phyloP scores from a whole-genome alignment of 2,888 invertebrate species.

The Sinelater perroti region DNA sequence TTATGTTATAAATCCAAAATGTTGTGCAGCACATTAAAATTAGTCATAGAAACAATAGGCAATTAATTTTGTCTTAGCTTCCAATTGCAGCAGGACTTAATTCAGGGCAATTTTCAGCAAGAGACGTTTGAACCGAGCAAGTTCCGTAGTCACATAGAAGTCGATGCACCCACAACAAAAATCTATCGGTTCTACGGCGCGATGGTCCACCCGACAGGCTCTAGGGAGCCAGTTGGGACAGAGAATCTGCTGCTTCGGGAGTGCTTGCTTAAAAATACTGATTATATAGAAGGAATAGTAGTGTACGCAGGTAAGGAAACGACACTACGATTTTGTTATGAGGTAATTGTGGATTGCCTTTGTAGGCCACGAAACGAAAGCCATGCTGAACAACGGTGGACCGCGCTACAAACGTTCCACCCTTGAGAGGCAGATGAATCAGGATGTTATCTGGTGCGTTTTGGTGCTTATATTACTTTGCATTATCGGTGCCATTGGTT shows the following conservation, averaged over 20 bases:
- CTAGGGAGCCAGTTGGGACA: constrained; percentile 82
- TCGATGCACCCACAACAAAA: constrained; percentile 94
- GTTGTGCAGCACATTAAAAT: no score
- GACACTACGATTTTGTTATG: not conserved
- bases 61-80: no score
- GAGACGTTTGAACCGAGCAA: constrained; percentile 79
- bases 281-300: constrained; percentile 95
- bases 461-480: constrained; percentile 89
- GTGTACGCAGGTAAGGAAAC: constrained; percentile 81
- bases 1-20: no score
- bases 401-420: constrained; percentile 93
- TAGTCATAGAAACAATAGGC: no score
- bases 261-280: constrained; percentile 95
- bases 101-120: constrained; percentile 63
- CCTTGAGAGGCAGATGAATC: constrained; percentile 93
- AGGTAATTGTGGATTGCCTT: not conserved
- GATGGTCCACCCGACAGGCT: constrained; percentile 81
- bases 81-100: not conserved
- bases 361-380: constrained; percentile 93
- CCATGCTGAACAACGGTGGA: constrained; percentile 96
- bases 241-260: constrained; percentile 93
- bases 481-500: constrained; percentile 89
- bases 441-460: constrained; percentile 96
- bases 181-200: constrained; percentile 94
- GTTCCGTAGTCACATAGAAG: constrained; percentile 86